Evolutionary conservation across 2,113 vertebrate species (phyloP).

Genomic region (Ancistrus triradiatus): DNA sequence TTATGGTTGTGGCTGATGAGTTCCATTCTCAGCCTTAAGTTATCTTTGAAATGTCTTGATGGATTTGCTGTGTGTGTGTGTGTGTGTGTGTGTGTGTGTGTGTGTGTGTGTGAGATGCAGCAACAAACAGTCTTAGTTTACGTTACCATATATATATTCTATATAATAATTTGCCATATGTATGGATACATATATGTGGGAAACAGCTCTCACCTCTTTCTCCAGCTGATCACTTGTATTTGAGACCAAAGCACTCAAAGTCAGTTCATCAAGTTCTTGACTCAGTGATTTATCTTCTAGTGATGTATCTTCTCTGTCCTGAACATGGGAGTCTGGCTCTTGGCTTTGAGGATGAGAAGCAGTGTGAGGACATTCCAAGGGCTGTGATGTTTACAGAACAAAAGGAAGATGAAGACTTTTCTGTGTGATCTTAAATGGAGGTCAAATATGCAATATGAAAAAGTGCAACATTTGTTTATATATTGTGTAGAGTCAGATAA

Average conservation of each 20-base stretch:
- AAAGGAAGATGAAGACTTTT: too few relatives aligned
- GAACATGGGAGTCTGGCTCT: constrained; percentile 17
- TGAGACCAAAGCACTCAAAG: neutral
- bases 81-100: neutral
- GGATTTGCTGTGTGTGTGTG: neutral
- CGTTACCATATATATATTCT: neutral
- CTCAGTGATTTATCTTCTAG: neutral
- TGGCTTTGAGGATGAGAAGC: constrained; percentile 39
- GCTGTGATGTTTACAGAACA: neutral
- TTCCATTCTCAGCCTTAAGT: constrained; percentile 15
- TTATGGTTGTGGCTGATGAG: constrained; percentile 2
- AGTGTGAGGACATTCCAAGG: neutral
- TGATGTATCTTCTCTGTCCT: too few relatives aligned
- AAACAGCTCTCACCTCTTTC: constrained; percentile 16
- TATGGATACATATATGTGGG: constrained; percentile 13
- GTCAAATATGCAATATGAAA: too few relatives aligned
- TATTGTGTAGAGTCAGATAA: too few relatives aligned
- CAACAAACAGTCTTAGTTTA: neutral
- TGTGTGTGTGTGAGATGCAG: neutral
- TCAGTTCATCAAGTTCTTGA: neutral
- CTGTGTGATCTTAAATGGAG: too few relatives aligned
- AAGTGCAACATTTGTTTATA: too few relatives aligned
- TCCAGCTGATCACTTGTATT: constrained; percentile 13
- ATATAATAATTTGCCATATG: too few relatives aligned
- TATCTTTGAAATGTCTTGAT: constrained; percentile 25